Percentiles rank a stretch among this genome's conserved stretches.
Evolutionary conservation across 2,888 invertebrate genomes (phyloP).

Genomic region (Nebria salina): DNA sequence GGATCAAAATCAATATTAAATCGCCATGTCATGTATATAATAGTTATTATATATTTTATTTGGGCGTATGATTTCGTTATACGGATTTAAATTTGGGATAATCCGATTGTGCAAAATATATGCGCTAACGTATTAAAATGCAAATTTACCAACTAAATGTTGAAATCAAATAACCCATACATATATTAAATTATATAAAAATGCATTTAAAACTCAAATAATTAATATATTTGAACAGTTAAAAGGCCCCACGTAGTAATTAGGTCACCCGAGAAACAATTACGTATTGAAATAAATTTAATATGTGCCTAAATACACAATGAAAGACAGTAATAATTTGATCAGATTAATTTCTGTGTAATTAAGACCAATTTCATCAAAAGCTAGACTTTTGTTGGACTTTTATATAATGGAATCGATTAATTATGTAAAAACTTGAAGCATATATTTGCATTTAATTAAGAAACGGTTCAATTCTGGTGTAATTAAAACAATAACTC

Average conservation of each 20-base stretch:
- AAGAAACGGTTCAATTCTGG: background rate
- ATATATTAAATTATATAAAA: background rate
- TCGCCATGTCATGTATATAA: background rate
- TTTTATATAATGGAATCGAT: background rate
- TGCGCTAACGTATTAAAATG: background rate
- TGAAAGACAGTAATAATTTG: too few relatives aligned
- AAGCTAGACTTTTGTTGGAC: background rate
- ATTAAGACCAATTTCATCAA: background rate
- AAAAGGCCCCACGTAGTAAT: too few relatives aligned
- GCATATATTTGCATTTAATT: conserved; percentile 1
- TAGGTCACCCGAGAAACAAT: too few relatives aligned
- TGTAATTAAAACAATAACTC: background rate
- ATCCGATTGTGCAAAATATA: background rate
- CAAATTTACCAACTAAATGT: background rate
- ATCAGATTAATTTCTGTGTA: background rate
- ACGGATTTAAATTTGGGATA: background rate
- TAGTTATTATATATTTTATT: background rate
- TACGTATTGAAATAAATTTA: too few relatives aligned
- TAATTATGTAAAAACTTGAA: background rate
- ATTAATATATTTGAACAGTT: too few relatives aligned
- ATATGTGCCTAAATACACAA: too few relatives aligned
- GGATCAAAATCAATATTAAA: background rate
- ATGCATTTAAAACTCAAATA: background rate
- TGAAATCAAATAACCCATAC: background rate
- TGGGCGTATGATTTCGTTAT: background rate